Evolutionary conservation across 2,113 vertebrate species (phyloP), one percentile per base, ranked within the genome.

Genomic region (Thalassoma bifasciatum): DNA sequence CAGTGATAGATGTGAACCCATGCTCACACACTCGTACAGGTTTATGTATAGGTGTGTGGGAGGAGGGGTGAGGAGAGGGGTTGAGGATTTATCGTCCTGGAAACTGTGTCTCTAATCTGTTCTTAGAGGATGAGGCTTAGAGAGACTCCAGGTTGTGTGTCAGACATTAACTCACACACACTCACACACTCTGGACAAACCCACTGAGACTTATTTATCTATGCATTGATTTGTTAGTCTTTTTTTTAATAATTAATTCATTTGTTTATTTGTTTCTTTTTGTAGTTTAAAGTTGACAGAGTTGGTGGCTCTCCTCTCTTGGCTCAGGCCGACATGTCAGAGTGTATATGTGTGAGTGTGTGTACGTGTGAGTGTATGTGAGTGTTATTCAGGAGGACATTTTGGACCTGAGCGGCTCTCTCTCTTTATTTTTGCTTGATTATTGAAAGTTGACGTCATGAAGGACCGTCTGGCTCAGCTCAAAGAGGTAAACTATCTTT

Each of bases 401-500:
- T 50, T 58, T 75, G 64, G 5, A 74, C 49, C 61, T 36, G 24
- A 56, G 19, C 47, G 16, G 56, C 24, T 13, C 24, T 37, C 51
- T 42, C 8, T 21, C 47, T 17, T n/a, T 30, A n/a, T 50, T 49
- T 44, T 37, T 4, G 0, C 4, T 1, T 14, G 3, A 46, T 10
- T 11, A 10, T 65, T 71, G 30, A 30, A 30, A 67, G 44, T 42
- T 69, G 2, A 79, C 83, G 95, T 83, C 66, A 98, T 98, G 97
- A 98, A 97, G 94, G 97, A 98, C 87, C 94, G 97, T 67, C 91
- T 98, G 91, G 96, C 97, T 60, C 97, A 98, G 86, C 94, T 98
- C 56, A 97, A 96, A 77, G 95, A 96, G 92, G 97, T 98, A 92
- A 17, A 21, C 5, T 5, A 24, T 23, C 9, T 24, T 17, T 9